Evolutionary conservation across 2,888 invertebrate species (phyloP), one percentile per base, ranked within the genome.

Genomic region (Mesorhabditis sp.): DNA sequence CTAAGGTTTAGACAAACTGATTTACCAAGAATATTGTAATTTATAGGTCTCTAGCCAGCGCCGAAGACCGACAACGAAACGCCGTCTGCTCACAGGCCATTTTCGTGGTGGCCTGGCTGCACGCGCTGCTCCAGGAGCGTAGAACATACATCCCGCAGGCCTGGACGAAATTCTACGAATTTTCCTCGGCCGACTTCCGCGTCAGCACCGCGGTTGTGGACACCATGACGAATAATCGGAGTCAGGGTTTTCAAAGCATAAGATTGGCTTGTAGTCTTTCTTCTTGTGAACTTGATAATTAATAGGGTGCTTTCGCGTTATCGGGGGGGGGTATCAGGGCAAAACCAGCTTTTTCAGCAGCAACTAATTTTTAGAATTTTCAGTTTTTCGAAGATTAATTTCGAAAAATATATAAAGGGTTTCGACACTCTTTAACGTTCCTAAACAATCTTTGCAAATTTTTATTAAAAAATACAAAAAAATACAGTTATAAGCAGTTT

Each of bases 91-190:
- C 87, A 15, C 89, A 89, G 81, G 87, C 90, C 1, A 86, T 92
- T 70, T 91, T 96, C 80, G 91, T 92, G 5, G 87, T 95, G 15
- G 91, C 94, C 74, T 92, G 92, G 90, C 89, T 93, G 70, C 95
- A 96, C 86, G 94, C 96, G 0, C 89, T 95, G 13, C 89, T 94
- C 67, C 89, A 90, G 80, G 97, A 98, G 87, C 89, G 98, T 62
- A 89, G 96, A 71, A 92, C 91, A 67, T 97, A 91, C 86, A 92
- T 95, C 79, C 95, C 95, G 0, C 77, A 93, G 89, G 92, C 93
- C 0, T 94, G 94, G 94, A 91, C 92, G 0, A 92, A 92, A 85
- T 90, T 90, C 85, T 94, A 95, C 87, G 93, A 94, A 84, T 94
- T 94, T 87, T 92, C 91, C 67, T 91, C 91, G 80, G 90, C 91